Evolutionary conservation across 2,888 invertebrate genomes (phyloP).

Genomic region (Yponomeuta evonymella): DNA sequence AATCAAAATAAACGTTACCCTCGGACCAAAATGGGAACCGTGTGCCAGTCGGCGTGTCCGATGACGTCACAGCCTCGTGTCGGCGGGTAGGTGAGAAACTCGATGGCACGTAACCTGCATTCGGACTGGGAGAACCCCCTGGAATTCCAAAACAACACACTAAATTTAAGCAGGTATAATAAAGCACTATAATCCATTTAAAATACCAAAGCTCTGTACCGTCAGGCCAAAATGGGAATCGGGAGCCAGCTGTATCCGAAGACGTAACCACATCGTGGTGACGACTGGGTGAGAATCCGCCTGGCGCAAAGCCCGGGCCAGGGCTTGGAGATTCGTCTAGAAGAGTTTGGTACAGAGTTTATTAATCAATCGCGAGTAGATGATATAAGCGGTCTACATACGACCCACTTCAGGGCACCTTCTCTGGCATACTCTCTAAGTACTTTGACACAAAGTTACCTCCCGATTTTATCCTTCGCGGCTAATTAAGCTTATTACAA

Average conservation of each 20-base stretch:
- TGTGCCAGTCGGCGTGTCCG: constrained; percentile 44
- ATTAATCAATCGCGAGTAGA: too few relatives aligned
- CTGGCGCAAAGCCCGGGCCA: constrained; percentile 53
- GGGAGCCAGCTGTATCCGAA: constrained; percentile 51
- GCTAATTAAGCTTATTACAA: too few relatives aligned
- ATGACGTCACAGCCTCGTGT: constrained; percentile 59
- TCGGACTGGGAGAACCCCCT: constrained; percentile 61
- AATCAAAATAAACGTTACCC: constrained; percentile 37
- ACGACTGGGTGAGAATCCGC: constrained; percentile 57
- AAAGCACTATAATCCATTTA: not conserved
- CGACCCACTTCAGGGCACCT: too few relatives aligned
- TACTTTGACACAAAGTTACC: too few relatives aligned
- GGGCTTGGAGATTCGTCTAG: constrained; percentile 63
- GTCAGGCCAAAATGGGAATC: constrained; percentile 62
- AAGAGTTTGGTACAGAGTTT: constrained; percentile 20
- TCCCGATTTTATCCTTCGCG: too few relatives aligned
- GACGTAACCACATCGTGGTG: constrained; percentile 66
- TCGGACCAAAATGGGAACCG: constrained; percentile 65
- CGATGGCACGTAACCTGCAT: constrained; percentile 48
- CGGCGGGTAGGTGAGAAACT: constrained; percentile 58
- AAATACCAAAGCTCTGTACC: constrained; percentile 31
- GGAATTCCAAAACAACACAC: constrained; percentile 22
- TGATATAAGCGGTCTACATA: too few relatives aligned
- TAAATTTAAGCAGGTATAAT: not conserved
- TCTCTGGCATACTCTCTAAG: too few relatives aligned